A percentile compares a stretch with the other conserved stretches of the same genome.
Conservation (phyloP, 2,113 vertebrate genomes). For the Leuciscus idus region DNA sequence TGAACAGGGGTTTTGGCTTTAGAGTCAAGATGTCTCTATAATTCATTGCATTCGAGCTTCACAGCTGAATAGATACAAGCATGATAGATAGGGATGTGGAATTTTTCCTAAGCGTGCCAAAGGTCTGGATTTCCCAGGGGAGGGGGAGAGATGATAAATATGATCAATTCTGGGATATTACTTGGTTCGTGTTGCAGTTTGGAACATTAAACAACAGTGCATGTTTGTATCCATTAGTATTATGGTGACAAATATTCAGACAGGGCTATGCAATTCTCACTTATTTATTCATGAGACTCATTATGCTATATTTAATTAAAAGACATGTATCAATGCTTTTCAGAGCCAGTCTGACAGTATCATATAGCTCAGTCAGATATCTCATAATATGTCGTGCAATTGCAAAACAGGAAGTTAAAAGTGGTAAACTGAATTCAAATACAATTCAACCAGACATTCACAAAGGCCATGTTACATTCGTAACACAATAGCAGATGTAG, state of each 20-base stretch:
- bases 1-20: slow-evolving; percentile 58
- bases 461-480: not conserved
- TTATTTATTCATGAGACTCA: slow-evolving; percentile 10
- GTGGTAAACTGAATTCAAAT: no score
- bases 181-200: not conserved
- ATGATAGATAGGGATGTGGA: slow-evolving; percentile 6
- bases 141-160: slow-evolving; percentile 10
- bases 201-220: not conserved
- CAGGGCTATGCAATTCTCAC: not conserved
- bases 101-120: not conserved
- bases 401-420: not conserved
- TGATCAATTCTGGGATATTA: slow-evolving; percentile 1
- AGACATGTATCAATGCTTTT: not conserved
- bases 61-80: slow-evolving; percentile 1
- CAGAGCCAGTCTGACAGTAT: not conserved
- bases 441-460: not conserved
- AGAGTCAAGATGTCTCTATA: slow-evolving; percentile 43
- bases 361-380: slow-evolving; percentile 12
- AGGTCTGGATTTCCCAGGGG: not conserved
- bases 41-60: slow-evolving; percentile 49
- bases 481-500: not conserved
- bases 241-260: not conserved
- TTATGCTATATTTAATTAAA: slow-evolving; percentile 27
- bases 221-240: not conserved
- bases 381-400: not conserved